Evolutionary conservation across 2,797 vertebrate species (phyloP), one percentile per base, ranked within the genome.

Genomic region (Selene dorsalis): DNA sequence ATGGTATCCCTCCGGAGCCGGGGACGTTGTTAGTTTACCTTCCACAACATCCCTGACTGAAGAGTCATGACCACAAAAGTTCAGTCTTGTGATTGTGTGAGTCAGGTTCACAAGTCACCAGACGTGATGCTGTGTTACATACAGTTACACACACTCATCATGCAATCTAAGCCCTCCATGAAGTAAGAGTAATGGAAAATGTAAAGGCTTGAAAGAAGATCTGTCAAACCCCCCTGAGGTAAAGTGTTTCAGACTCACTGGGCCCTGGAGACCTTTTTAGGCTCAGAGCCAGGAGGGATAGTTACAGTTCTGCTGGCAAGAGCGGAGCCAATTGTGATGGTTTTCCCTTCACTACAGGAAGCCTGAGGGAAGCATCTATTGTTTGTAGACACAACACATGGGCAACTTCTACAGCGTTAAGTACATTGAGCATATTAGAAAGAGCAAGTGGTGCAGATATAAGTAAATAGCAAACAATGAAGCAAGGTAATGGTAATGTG

Each of bases 311-410:
- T 82, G 79, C 69, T 68, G 80, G 84, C 80, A 82, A 83, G 76
- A 89, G 83, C 80, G 28, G 20, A 73, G 82, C 80, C 83, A 87
- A 72, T 84, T 82, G 79, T 79, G 68, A 79, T 84, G 84, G 74
- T 73, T 92, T 87, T 80, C 85, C 88, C 83, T 90, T 91, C 86
- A 92, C 90, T 91, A 92, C 92, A 89, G 87, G 89, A 92, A 93
- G 86, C 69, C 69, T 61, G 69, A 79, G 76, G 90, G 87, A 93
- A 93, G 83, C 79, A 55, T 53, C 88, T 79, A 94, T 92, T 93
- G 92, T 93, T 84, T 88, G 73, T 65, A 77, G 66, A 89, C 77
- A 90, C 88, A 92, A 91, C 90, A 86, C 69, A 86, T 22, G 13
- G 62, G 88, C 68, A 79, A 65, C 60, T 35, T 50, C 35, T 52